Evolutionary conservation across 35 echinoderm and acorn worm genomes (phyloP).

Genomic region (Lytechinus pictus): DNA sequence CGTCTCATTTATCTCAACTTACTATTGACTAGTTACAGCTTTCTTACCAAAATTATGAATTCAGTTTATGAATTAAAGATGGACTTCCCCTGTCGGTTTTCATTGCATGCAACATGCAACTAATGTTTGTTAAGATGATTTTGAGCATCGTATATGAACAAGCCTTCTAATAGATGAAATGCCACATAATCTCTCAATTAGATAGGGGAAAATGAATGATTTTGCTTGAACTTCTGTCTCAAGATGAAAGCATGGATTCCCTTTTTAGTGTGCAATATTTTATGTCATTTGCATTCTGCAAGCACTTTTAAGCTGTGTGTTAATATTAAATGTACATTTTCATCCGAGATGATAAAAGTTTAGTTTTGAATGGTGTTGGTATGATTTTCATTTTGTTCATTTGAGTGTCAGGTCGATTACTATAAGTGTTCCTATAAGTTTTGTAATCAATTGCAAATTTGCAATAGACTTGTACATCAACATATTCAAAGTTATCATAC

Average conservation of each 20-base stretch:
- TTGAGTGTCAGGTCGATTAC: no score
- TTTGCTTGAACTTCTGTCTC: not conserved
- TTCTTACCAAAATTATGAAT: no score
- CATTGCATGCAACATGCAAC: not conserved
- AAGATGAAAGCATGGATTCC: not conserved
- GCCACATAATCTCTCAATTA: not conserved
- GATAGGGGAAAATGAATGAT: not conserved
- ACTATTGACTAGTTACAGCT: no score
- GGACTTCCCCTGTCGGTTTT: no score
- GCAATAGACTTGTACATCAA: no score
- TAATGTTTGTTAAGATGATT: not conserved
- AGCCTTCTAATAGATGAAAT: not conserved
- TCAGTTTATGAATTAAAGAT: no score
- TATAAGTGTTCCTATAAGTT: no score
- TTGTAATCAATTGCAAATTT: no score
- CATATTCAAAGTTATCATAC: no score
- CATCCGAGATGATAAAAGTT: not conserved
- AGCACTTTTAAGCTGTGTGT: not conserved
- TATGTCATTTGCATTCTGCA: not conserved
- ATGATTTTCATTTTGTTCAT: not conserved
- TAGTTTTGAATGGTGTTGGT: not conserved
- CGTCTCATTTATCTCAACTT: no score
- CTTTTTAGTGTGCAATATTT: not conserved
- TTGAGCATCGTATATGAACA: not conserved
- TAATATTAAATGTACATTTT: not conserved